Evolutionary conservation across 2,888 invertebrate species (phyloP), one percentile per base, ranked within the genome.

Genomic region (Pollenia amentaria): DNA sequence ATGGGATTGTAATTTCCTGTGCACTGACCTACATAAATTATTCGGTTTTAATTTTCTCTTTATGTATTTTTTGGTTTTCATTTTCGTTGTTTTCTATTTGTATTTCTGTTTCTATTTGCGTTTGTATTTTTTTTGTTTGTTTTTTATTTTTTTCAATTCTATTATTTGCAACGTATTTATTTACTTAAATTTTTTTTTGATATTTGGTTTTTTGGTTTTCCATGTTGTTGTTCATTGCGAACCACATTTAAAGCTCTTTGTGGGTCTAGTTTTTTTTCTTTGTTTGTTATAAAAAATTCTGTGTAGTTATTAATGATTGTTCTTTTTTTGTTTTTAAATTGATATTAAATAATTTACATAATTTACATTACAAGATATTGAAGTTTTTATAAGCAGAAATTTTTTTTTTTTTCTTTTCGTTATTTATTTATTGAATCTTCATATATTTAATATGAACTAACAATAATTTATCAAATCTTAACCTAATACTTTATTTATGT

Each of bases 21-120:
- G 84, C 88, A 84, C 85, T 88, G 88, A 88, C 88, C 88, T 86
- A 88, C 87, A 88, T 88, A 87, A 78, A 86, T 73, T 85, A 83
- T 82, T 80, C 44, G 73, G 44, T 85, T 87, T 83, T 87, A 85
- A 87, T 85, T 83, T 87, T 73, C 77, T 82, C 73, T 40, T 10
- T n/a, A 65, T 77, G 38, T 73, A 53, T 38, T 64, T 60, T 55
- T 75, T 53, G 7, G 48, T 42, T 46, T 12, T n/a, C 10, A 12
- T 64, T 38, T 18, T 65, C 6, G 64, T 51, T 8, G 42, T 40
- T 1, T 62, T 21, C 16, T n/a, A 44, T 42, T 14, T 14, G 12
- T 46, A 57, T 65, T 42, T 42, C 16, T 53, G 57, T 16, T 85
- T 70, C 72, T 60, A 12, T 82, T 82, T 75, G 51, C 57, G 53